Conservation (phyloP, 2,888 invertebrate species). For the Dinocampus coccinellae region DNA sequence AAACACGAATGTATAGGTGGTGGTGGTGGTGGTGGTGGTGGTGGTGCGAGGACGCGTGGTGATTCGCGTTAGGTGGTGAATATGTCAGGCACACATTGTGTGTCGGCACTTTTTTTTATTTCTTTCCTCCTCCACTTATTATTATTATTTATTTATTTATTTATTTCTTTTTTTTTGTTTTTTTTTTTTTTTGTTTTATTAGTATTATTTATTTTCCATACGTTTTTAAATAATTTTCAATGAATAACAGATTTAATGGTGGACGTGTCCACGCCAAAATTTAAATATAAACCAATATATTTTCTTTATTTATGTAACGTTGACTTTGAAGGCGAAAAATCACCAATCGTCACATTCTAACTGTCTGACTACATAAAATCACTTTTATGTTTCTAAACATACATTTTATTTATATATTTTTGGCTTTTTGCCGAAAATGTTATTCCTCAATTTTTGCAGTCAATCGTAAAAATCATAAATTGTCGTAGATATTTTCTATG, state of each 20-base stretch:
- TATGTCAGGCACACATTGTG: not conserved
- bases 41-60: too few species aligned
- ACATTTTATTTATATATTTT: not conserved
- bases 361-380: not conserved
- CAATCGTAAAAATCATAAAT: not conserved
- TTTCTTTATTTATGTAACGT: not conserved
- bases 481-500: not conserved
- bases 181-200: not conserved
- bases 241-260: conserved; percentile 3
- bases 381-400: not conserved
- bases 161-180: not conserved
- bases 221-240: conserved; percentile 14
- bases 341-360: not conserved
- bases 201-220: too few species aligned
- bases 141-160: too few species aligned
- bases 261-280: not conserved
- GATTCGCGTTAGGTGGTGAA: conserved; percentile 25
- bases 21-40: too few species aligned
- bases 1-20: too few species aligned
- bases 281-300: not conserved
- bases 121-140: not conserved
- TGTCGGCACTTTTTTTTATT: not conserved
- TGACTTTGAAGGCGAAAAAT: not conserved
- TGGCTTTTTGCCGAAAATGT: not conserved
- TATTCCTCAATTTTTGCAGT: not conserved